Conservation (phyloP, 23 tunicate genomes). For the Styela clava region DNA sequence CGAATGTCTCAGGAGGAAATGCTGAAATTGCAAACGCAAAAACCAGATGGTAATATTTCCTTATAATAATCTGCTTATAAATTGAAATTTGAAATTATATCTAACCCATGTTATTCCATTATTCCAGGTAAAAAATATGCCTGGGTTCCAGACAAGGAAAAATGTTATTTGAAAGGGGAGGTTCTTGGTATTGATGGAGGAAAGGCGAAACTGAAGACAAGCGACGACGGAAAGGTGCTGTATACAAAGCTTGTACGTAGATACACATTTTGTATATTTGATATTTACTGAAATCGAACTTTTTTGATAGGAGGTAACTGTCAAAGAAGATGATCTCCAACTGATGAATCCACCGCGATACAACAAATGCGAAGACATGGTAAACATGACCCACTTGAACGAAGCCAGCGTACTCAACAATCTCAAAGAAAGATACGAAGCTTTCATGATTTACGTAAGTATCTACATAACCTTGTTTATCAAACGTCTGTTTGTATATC, state of each 20-base stretch:
- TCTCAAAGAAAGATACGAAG: constrained; percentile 58
- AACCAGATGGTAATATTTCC: constrained; percentile 68
- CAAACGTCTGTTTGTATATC: not conserved
- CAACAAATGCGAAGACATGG: constrained; percentile 93
- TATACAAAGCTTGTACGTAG: no score
- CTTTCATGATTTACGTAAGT: constrained; percentile 89
- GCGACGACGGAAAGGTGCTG: constrained; percentile 63
- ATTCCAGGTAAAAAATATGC: constrained; percentile 74
- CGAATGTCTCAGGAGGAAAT: constrained; percentile 71
- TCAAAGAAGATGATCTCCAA: constrained; percentile 74
- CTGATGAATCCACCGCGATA: constrained; percentile 85
- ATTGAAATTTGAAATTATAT: no score
- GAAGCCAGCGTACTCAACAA: constrained; percentile 90
- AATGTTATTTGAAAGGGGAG: constrained; percentile 63
- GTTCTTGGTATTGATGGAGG: constrained; percentile 53
- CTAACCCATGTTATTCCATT: no score
- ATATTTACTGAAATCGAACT: no score
- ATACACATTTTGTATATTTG: no score
- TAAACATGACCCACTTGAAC: constrained; percentile 87
- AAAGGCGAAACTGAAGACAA: constrained; percentile 58
- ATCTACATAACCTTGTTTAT: not conserved
- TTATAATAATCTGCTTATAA: no score
- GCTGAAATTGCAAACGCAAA: constrained; percentile 56
- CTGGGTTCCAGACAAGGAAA: constrained; percentile 73
- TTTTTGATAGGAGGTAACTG: constrained; percentile 63